Percentiles rank a stretch among this genome's conserved stretches.
Conservation (phyloP, 1,140 invertebrate genomes). For the Heterodera carotae region DNA sequence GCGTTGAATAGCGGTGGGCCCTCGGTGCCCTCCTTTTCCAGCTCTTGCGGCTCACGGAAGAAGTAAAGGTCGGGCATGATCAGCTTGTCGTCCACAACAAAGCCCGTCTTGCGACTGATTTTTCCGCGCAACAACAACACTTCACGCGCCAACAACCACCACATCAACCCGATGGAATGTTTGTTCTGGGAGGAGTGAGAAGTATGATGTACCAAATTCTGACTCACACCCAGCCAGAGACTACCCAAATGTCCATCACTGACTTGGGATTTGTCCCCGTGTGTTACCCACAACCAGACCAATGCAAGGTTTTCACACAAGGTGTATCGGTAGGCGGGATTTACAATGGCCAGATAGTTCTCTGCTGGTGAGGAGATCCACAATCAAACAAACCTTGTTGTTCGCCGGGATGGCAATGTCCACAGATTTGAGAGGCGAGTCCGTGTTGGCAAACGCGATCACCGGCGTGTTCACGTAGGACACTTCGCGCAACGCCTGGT, state of each 20-base stretch:
- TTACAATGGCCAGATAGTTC: too few relatives aligned
- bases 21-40: conserved; percentile 52
- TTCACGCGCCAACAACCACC: conserved; percentile 96
- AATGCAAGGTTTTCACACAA: too few relatives aligned
- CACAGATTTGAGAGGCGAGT: conserved; percentile 88
- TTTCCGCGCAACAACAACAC: conserved; percentile 89
- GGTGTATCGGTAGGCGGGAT: too few relatives aligned
- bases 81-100: conserved; percentile 70
- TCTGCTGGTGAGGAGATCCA: too few relatives aligned
- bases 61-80: conserved; percentile 98
- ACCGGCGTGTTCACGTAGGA: conserved; percentile 98
- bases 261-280: too few relatives aligned
- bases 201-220: conserved; percentile 73
- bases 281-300: too few relatives aligned
- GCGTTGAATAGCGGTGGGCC: neutral
- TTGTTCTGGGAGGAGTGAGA: conserved; percentile 76
- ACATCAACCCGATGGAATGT: conserved; percentile 99
- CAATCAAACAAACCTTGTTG: conserved; percentile 75
- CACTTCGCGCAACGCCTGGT: conserved; percentile 96
- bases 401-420: conserved; percentile 99
- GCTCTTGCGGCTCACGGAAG: conserved; percentile 77
- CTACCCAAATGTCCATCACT: conserved; percentile 12
- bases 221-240: neutral
- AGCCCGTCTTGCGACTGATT: conserved; percentile 73
- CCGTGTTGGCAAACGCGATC: conserved; percentile 96